phyloP scores from a whole-genome alignment of 2,888 invertebrate genomes.

The Pharmacophagus antenor region DNA sequence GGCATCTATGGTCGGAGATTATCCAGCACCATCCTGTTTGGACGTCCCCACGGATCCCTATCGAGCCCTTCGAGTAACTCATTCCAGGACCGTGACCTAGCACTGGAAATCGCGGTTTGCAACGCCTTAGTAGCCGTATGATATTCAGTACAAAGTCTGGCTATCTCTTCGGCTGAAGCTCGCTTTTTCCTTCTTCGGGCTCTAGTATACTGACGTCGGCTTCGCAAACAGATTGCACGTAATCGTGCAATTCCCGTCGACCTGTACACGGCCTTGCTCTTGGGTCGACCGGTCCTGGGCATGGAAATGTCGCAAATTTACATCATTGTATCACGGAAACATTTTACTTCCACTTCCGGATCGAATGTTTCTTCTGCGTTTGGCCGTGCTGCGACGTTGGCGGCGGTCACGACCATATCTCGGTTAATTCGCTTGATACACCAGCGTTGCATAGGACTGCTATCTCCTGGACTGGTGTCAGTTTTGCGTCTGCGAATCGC shows the following conservation, averaged over 20 bases:
- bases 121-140: not conserved
- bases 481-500: not conserved
- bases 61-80: not conserved
- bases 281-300: not conserved
- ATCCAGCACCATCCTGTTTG: too few relatives aligned
- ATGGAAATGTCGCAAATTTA: not conserved
- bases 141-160: not conserved
- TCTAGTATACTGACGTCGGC: too few relatives aligned
- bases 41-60: not conserved
- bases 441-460: slow-evolving; percentile 11
- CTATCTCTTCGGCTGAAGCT: not conserved
- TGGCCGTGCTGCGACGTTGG: not conserved
- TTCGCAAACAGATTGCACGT: not conserved
- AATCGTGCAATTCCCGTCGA: not conserved
- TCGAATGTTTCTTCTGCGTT: not conserved
- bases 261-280: not conserved
- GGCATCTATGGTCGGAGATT: too few relatives aligned
- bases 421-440: slow-evolving; percentile 9
- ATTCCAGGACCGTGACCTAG: not conserved
- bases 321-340: not conserved
- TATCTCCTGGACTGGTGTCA: not conserved
- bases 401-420: slow-evolving; percentile 10
- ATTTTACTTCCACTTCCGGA: not conserved
- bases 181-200: not conserved
- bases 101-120: not conserved